A percentile compares a stretch with the other conserved stretches of the same genome.
Evolutionary conservation across 2,888 invertebrate genomes (phyloP).

Genomic region (Lissocephala sabroskyi): DNA sequence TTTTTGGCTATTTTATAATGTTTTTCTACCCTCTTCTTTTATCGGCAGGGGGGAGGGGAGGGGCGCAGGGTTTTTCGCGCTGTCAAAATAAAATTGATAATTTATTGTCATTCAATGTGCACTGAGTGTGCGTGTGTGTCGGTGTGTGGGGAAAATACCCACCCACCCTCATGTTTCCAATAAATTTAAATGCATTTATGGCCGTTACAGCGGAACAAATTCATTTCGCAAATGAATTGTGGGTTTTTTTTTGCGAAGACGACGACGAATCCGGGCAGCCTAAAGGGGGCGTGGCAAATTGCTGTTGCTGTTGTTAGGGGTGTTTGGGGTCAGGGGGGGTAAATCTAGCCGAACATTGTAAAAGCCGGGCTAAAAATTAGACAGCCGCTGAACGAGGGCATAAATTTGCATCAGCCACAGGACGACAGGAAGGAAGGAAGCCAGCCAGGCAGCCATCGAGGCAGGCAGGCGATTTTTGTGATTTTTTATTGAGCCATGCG

Average conservation of each 20-base stretch:
- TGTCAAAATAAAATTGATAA: conserved; percentile 66
- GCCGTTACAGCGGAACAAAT: conserved; percentile 64
- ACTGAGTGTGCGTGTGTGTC: conserved; percentile 20
- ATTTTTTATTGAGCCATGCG: conserved; percentile 39
- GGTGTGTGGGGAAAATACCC: background rate
- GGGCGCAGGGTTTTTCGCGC: conserved; percentile 51
- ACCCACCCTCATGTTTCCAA: conserved; percentile 26
- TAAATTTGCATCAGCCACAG: conserved; percentile 62
- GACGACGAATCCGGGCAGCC: background rate
- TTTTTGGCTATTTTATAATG: background rate
- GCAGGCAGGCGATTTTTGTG: conserved; percentile 27
- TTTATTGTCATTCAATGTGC: conserved; percentile 67
- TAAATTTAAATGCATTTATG: conserved; percentile 68
- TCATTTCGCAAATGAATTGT: conserved; percentile 65
- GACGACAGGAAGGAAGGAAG: too few species aligned
- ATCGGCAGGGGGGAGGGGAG: too few species aligned
- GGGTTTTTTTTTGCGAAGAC: conserved; percentile 22
- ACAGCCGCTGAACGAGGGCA: conserved; percentile 24
- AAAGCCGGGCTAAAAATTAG: conserved; percentile 51
- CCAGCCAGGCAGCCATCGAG: too few species aligned
- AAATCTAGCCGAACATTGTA: conserved; percentile 55
- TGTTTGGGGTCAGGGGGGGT: conserved; percentile 4
- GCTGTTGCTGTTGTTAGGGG: conserved; percentile 22
- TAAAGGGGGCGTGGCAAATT: conserved; percentile 27
- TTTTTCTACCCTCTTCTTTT: conserved; percentile 12